Evolutionary conservation across 2,888 invertebrate genomes (phyloP), one percentile per base, ranked within the genome.

Genomic region (Embidobia sp.): DNA sequence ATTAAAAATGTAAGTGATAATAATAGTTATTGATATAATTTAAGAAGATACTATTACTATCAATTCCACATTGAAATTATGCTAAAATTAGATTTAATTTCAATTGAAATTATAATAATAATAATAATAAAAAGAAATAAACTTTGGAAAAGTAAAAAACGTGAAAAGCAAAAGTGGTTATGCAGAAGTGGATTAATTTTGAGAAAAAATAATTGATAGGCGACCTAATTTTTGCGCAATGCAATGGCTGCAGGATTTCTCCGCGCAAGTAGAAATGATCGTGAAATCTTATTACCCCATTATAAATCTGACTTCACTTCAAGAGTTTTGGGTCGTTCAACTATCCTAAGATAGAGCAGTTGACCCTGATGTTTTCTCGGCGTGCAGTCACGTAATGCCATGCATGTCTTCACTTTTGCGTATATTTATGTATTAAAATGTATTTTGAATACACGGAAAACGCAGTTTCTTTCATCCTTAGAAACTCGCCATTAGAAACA

Each of bases 301-400:
- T 70, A 53, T 51, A 66, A 69, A 63, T 48, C 33, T 42, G 48
- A 37, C 55, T 67, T 63, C 53, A 42, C 63, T 49, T 42, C 19
- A 42, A 27, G 22, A 33, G 29, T 33, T 44, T 49, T 74, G 79
- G 80, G 67, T 81, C 82, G 72, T 81, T 83, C 80, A 82, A 83
- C 83, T 76, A 44, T 73, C 66, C 53, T 67, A 67, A 79, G 76
- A 59, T 61, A 67, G 61, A 77, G 76, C 69, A 35, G 78, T 70
- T 84, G 81, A 79, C 82, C 82, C 81, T 81, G 83, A 84, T 83
- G 81, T 80, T 80, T 77, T 72, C 72, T 57, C 33, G 64, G 69
- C 80, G 79, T 81, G 80, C 77, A 81, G 63, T 73, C 59, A 48
- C 64, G 48, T 46, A 53, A 53, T 16, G 27, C 22, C 11, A 8